phyloP scores from a whole-genome alignment of 2,113 vertebrate genomes.

The Cynoglossus semilaevis region DNA sequence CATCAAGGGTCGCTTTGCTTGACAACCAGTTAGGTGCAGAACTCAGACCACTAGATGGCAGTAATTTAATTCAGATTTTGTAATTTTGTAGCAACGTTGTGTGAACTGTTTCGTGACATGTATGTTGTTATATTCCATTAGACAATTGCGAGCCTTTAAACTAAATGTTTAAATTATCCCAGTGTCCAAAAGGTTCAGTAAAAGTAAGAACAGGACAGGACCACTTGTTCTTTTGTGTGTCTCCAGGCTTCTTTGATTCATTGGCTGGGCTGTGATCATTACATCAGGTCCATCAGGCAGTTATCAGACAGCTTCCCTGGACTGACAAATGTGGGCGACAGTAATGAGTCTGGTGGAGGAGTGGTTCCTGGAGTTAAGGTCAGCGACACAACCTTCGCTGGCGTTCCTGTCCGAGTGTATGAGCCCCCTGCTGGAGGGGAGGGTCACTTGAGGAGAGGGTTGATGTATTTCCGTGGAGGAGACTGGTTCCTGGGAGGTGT shows the following conservation, averaged over 20 bases:
- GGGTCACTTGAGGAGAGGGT: slow-evolving; percentile 76
- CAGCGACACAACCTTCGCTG: slow-evolving; percentile 81
- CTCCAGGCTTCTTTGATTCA: slow-evolving; percentile 79
- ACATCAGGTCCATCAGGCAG: slow-evolving; percentile 72
- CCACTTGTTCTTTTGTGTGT: too few relatives aligned
- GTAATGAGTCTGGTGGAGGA: slow-evolving; percentile 12
- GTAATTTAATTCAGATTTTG: too few relatives aligned
- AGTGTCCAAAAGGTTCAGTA: background rate
- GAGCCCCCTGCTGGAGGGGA: slow-evolving; percentile 73
- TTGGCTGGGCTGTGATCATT: slow-evolving; percentile 79
- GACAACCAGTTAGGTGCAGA: too few relatives aligned
- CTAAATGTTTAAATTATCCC: too few relatives aligned
- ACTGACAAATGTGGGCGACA: slow-evolving; percentile 34
- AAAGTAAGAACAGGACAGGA: background rate
- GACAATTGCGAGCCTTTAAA: too few relatives aligned
- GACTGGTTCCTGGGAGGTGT: slow-evolving; percentile 89
- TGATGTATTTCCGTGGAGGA: slow-evolving; percentile 89
- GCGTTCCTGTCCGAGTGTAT: slow-evolving; percentile 88
- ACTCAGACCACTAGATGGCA: too few relatives aligned
- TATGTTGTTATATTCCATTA: too few relatives aligned
- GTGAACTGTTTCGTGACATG: too few relatives aligned
- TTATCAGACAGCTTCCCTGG: slow-evolving; percentile 66
- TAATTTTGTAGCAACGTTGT: too few relatives aligned
- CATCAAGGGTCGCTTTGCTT: too few relatives aligned
- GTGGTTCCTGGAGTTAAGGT: slow-evolving; percentile 72